A percentile compares a stretch with the other conserved stretches of the same genome.
Conservation (phyloP, 2,888 invertebrate genomes). For the Drosophila kanekoi region DNA sequence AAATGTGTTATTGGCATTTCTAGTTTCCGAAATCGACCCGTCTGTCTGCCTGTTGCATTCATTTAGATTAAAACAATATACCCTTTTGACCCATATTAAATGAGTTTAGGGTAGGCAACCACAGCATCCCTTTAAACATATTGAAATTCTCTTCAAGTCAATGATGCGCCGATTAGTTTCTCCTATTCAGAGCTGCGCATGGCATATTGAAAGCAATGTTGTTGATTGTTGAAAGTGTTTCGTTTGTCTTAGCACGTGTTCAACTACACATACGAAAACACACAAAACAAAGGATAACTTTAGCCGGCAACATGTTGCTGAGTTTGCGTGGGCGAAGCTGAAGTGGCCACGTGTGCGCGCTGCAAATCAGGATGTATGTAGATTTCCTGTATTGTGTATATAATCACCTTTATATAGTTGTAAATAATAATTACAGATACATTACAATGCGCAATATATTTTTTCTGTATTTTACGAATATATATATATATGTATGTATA, state of each 20-base stretch:
- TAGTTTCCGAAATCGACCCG: too few relatives aligned
- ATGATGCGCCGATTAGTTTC: slow-evolving; percentile 36
- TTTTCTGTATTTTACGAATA: slow-evolving; percentile 2
- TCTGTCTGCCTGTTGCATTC: too few relatives aligned
- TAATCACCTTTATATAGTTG: slow-evolving; percentile 10
- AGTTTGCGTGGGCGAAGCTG: slow-evolving; percentile 56
- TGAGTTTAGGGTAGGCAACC: not conserved
- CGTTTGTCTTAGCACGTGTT: slow-evolving; percentile 67
- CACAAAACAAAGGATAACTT: slow-evolving; percentile 14
- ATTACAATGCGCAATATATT: not conserved
- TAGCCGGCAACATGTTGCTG: slow-evolving; percentile 67
- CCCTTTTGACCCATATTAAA: too few relatives aligned
- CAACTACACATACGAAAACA: slow-evolving; percentile 19
- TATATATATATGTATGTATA: slow-evolving; percentile 2
- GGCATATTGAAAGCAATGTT: slow-evolving; percentile 32
- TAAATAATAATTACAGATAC: slow-evolving; percentile 1
- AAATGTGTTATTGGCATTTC: too few relatives aligned
- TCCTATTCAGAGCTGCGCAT: slow-evolving; percentile 42
- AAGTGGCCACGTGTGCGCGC: slow-evolving; percentile 45
- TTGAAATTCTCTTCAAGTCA: slow-evolving; percentile 6
- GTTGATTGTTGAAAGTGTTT: slow-evolving; percentile 65
- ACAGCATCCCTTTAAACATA: not conserved
- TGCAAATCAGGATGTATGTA: slow-evolving; percentile 12
- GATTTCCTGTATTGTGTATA: slow-evolving; percentile 36
- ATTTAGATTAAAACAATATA: too few relatives aligned